phyloP scores from a whole-genome alignment of 2,888 invertebrate genomes.

The Unio delphinus region DNA sequence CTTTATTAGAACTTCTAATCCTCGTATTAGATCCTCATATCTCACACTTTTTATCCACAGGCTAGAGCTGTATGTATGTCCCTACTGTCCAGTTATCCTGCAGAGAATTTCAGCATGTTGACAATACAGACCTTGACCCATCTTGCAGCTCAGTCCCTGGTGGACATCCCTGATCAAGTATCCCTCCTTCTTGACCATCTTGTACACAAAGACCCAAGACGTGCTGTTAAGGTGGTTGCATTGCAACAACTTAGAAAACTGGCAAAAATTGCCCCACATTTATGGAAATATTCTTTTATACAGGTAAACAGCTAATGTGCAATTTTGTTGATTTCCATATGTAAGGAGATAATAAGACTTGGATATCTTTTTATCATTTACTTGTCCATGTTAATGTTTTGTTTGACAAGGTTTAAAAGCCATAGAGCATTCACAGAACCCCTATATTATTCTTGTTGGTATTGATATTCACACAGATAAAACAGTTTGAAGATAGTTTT shows the following conservation, averaged over 20 bases:
- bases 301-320: constrained; percentile 52
- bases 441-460: neutral
- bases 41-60: constrained; percentile 68
- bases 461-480: no score
- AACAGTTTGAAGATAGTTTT: no score
- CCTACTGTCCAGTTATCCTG: constrained; percentile 83
- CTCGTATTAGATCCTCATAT: neutral
- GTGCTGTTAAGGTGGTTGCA: constrained; percentile 80
- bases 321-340: neutral
- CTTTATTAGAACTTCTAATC: no score
- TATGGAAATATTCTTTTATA: constrained; percentile 81
- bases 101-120: constrained; percentile 84
- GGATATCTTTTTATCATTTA: no score
- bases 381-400: no score
- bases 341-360: no score
- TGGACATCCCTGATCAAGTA: constrained; percentile 89
- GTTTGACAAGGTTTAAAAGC: no score
- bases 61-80: constrained; percentile 83
- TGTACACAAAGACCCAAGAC: constrained; percentile 78
- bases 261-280: constrained; percentile 83
- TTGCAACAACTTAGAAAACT: constrained; percentile 80
- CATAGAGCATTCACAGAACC: no score
- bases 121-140: constrained; percentile 90
- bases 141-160: constrained; percentile 88
- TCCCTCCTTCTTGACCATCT: constrained; percentile 80